Base-by-base conservation (phyloP, 2,888 invertebrate species). In the Philereme vetulata region DNA sequence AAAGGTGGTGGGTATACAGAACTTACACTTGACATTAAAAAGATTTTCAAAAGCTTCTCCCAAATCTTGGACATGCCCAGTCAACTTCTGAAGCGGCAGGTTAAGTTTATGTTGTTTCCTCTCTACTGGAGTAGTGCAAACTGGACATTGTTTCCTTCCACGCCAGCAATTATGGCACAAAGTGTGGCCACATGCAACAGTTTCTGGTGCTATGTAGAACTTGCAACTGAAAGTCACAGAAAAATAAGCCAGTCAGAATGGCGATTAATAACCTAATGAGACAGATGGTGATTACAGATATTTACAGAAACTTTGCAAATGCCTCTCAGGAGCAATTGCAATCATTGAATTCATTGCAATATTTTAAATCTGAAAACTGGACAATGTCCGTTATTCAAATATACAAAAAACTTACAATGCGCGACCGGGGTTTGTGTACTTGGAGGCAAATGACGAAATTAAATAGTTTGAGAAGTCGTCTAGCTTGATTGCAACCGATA, bases 131-230 rank as follows among this genome's bases (percentile, higher is more conserved):
- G 62, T 62, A 1, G 75, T 69, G 77, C 91, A 91, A 11, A 62
- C 58, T 4, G 85, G 82, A 45, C 91, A 91, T 10, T 72, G 68
- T 3, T 73, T 77, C 8, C 82, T 74, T 6, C 79, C 77, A 4
- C 72, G 61, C 90, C 90, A 91, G 67, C 91, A 91, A 0, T 71
- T 71, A 54, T 85, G 84, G 62, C 91, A 91, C 49, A 89, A 71
- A 1, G 83, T 81, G 62, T 91, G 91, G 4, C 89, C 88, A 68
- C 91, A 91, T 4, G 69, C 21, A 10, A 90, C 85, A 52, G 86
- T 86, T 42, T 82, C 78, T 7, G 90, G 87, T 47, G 80, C 79
- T 62, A 79, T 75, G 66, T 80, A 90, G 65, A 79, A 83, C 66
- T 86, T 87, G 64, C 88, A 88, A 72, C 90, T 90, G 72, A 64